Conservation (phyloP, 2,797 vertebrate genomes). For the Bradypodion pumilum region DNA sequence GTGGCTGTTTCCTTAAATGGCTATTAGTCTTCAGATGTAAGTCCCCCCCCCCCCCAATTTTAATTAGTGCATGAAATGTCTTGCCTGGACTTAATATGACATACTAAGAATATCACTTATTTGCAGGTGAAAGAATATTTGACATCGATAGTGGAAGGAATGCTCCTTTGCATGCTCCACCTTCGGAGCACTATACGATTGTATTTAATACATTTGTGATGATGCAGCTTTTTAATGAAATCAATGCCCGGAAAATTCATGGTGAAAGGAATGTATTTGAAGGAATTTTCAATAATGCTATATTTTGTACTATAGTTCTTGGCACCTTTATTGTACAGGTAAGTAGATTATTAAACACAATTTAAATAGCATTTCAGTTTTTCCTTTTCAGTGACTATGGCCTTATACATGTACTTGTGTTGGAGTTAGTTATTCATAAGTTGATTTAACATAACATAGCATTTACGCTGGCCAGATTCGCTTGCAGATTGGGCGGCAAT, state of each 20-base stretch:
- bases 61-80: neutral
- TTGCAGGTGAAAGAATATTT: conserved; percentile 91
- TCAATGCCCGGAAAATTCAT: conserved; percentile 98
- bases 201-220: conserved; percentile 98
- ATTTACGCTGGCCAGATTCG: too few species aligned
- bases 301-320: conserved; percentile 97
- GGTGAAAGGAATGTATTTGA: conserved; percentile 98
- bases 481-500: too few species aligned
- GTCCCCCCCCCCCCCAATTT: neutral
- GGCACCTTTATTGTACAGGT: conserved; percentile 97
- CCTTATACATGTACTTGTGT: neutral
- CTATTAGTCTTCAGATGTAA: neutral
- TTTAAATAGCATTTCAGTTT: neutral
- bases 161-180: conserved; percentile 90
- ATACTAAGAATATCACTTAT: conserved; percentile 44
- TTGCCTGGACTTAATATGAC: neutral
- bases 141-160: conserved; percentile 95
- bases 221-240: conserved; percentile 99
- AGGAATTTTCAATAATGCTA: conserved; percentile 96
- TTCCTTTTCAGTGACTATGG: neutral
- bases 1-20: neutral
- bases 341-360: conserved; percentile 49
- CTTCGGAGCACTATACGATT: conserved; percentile 98
- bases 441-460: neutral
- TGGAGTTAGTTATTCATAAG: neutral